phyloP scores from a whole-genome alignment of 2,113 vertebrate species.

The Tragelaphus imberbis region DNA sequence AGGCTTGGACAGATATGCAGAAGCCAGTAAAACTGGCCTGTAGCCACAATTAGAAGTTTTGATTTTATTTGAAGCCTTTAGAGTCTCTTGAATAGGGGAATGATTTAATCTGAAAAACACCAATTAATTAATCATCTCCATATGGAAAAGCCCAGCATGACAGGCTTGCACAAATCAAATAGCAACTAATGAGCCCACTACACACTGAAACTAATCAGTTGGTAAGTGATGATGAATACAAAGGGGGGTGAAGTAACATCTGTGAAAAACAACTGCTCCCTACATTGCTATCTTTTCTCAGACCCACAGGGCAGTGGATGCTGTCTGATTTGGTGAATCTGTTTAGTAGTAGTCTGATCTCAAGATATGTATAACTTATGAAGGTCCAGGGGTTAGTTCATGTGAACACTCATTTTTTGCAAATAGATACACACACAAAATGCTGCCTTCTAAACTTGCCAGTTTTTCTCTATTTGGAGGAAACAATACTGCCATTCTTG shows the following conservation, averaged over 20 bases:
- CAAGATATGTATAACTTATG: background rate
- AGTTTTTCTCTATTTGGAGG: background rate
- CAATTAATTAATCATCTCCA: background rate
- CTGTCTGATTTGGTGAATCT: background rate
- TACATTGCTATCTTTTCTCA: background rate
- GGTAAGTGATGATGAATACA: background rate
- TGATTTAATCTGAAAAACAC: background rate
- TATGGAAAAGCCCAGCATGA: background rate
- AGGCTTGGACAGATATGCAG: background rate
- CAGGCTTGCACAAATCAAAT: background rate
- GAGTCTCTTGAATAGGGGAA: background rate
- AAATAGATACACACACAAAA: background rate
- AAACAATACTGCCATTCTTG: background rate
- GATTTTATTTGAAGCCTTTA: background rate
- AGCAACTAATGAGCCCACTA: background rate
- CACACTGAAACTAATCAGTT: background rate
- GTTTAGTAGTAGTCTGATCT: background rate
- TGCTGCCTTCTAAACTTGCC: background rate
- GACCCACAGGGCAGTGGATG: background rate
- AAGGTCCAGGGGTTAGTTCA: background rate
- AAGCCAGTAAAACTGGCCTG: background rate
- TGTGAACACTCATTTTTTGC: background rate
- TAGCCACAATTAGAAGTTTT: background rate
- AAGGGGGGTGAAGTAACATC: background rate
- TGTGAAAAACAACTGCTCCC: background rate